Evolutionary conservation across 2,888 invertebrate species (phyloP).

Genomic region (Slavum lentiscoides): DNA sequence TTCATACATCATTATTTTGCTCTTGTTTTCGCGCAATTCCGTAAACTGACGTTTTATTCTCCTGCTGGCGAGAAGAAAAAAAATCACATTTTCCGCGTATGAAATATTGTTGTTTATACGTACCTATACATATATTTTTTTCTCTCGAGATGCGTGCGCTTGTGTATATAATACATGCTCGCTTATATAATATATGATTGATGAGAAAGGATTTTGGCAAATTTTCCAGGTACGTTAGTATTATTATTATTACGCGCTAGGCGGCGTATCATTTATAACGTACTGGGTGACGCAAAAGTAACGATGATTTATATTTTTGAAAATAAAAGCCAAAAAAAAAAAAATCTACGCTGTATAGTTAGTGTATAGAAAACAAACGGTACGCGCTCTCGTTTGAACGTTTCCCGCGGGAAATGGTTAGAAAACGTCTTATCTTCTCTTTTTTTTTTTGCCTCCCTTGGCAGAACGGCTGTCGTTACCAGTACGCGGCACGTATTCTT

Average conservation of each 20-base stretch:
- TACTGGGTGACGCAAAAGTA: slow-evolving; percentile 44
- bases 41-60: slow-evolving; percentile 23
- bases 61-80: slow-evolving; percentile 24
- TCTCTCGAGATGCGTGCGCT: background rate
- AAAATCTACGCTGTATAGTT: slow-evolving; percentile 11
- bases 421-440: slow-evolving; percentile 6
- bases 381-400: background rate
- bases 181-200: slow-evolving; percentile 15
- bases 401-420: slow-evolving; percentile 25
- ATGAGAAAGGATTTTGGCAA: slow-evolving; percentile 44
- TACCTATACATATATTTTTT: background rate
- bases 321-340: slow-evolving; percentile 16
- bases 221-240: slow-evolving; percentile 34
- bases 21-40: background rate
- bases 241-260: background rate
- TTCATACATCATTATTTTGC: background rate
- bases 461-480: slow-evolving; percentile 15
- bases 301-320: slow-evolving; percentile 37
- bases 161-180: background rate
- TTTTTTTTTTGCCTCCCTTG: background rate
- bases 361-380: slow-evolving; percentile 23
- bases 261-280: slow-evolving; percentile 36
- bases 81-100: slow-evolving; percentile 17
- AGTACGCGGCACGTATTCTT: background rate
- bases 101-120: slow-evolving; percentile 14